Percentiles rank a stretch among this genome's conserved stretches.
Evolutionary conservation across 2,113 vertebrate genomes (phyloP).

Genomic region (Phycodurus eques): DNA sequence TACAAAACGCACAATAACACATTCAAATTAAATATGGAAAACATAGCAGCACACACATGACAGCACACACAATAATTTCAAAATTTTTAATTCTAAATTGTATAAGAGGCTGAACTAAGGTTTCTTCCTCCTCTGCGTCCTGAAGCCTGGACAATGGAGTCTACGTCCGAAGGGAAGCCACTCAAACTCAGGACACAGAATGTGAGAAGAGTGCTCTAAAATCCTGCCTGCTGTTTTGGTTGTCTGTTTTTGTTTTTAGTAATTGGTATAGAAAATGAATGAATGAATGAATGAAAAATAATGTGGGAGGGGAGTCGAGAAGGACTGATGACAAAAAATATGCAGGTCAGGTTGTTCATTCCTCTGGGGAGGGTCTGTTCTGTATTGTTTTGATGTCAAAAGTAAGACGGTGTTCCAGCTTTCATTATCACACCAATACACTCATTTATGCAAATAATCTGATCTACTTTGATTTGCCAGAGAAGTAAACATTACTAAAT

Average conservation of each 20-base stretch:
- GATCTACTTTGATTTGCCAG: slow-evolving; percentile 21
- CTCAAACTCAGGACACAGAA: not conserved
- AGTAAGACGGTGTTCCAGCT: slow-evolving; percentile 7
- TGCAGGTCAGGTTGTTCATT: slow-evolving; percentile 4
- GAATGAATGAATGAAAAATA: not conserved
- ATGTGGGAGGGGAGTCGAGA: not conserved
- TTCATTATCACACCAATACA: slow-evolving; percentile 4
- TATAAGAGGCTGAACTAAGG: not conserved
- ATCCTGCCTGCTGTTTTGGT: not conserved
- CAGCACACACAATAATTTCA: not conserved
- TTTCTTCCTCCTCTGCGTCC: not conserved
- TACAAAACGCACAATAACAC: no score
- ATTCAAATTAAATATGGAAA: no score
- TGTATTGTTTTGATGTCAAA: slow-evolving; percentile 13
- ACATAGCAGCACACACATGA: no score
- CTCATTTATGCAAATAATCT: slow-evolving; percentile 24
- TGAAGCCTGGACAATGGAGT: not conserved
- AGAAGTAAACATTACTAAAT: slow-evolving; percentile 28
- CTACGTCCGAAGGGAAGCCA: not conserved
- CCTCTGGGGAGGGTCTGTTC: slow-evolving; percentile 9
- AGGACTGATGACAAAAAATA: not conserved
- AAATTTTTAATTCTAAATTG: no score
- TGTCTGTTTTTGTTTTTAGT: not conserved
- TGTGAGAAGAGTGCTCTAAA: not conserved
- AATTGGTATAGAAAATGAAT: not conserved